Conservation (phyloP, 2,797 vertebrate genomes). For the Loris lydekkerianus region DNA sequence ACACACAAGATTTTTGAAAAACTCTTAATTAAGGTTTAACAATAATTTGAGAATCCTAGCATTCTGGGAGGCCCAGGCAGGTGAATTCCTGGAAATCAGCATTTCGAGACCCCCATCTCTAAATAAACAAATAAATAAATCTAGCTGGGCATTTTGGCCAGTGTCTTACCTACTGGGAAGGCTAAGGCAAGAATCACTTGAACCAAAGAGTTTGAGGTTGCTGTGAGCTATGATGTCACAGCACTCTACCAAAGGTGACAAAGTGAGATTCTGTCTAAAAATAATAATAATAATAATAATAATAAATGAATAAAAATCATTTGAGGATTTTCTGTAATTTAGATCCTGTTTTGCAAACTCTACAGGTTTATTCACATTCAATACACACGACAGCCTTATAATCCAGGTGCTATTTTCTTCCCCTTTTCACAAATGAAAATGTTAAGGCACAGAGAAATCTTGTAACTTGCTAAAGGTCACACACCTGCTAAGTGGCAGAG, state of each 20-base stretch:
- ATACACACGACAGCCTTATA: neutral
- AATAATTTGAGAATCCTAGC: neutral
- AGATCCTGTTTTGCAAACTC: neutral
- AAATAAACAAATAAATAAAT: too few species aligned
- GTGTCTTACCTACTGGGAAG: too few species aligned
- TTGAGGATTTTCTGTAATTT: neutral
- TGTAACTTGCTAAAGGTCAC: neutral
- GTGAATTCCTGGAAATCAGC: too few species aligned
- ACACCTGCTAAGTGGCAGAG: neutral
- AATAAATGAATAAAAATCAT: neutral
- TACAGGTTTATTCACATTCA: neutral
- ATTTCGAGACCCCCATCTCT: too few species aligned
- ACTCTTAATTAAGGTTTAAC: neutral
- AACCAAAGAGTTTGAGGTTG: too few species aligned
- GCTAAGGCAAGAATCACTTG: too few species aligned
- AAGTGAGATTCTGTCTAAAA: too few species aligned
- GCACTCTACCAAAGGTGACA: too few species aligned
- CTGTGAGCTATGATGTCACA: too few species aligned
- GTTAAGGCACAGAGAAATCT: neutral
- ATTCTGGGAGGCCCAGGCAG: too few species aligned
- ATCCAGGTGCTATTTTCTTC: neutral
- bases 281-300: too few species aligned
- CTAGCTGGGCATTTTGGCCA: too few species aligned
- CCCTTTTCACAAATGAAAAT: neutral
- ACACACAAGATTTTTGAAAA: neutral